Evolutionary conservation across 2,113 vertebrate species (phyloP), one percentile per base, ranked within the genome.

Genomic region (Sebastes fasciatus): DNA sequence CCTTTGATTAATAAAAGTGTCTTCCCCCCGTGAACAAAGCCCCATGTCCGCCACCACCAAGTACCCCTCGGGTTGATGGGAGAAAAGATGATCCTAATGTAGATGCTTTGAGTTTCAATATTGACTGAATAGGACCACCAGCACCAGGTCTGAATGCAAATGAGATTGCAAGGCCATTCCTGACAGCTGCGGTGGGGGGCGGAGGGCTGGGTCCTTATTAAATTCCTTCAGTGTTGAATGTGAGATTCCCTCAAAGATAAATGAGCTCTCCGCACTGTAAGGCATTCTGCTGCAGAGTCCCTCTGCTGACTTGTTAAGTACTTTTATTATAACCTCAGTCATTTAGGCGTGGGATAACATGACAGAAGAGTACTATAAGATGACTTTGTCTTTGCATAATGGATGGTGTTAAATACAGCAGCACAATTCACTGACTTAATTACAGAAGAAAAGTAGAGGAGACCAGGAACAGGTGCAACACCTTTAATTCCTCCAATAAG

Each of bases 1-100:
- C 83, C 86, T 94, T 92, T 94, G 91, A 94, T 93, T 92, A 92
- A 89, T 91, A 93, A 90, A 93, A 91, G 86, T 66, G 88, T 90
- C 91, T 83, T 62, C 67, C 34, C 79, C 80, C 77, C 55, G 7
- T 26, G 66, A 83, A 94, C 90, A 94, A 92, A 91, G 89, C 82
- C 78, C 77, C 79, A 45, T 77, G 82, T 91, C 86, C 34, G 61
- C 75, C 82, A 82, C 79, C 87, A 77, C 84, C 82, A 70, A 86
- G 91, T 84, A 57, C 88, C 93, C 91, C 89, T 74, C 86, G 86
- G 87, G 93, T 79, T 86, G 83, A 92, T 60, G 79, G 62, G 83
- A 90, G 86, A 93, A 94, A 90, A 90, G 89, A 93, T 86, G 89
- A 92, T 94, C 85, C 89, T 86, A 91, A 94, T 91, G 91, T 91